Percentiles rank a stretch among this genome's conserved stretches.
Conservation (phyloP, 2,113 vertebrate species). For the Scophthalmus maximus region DNA sequence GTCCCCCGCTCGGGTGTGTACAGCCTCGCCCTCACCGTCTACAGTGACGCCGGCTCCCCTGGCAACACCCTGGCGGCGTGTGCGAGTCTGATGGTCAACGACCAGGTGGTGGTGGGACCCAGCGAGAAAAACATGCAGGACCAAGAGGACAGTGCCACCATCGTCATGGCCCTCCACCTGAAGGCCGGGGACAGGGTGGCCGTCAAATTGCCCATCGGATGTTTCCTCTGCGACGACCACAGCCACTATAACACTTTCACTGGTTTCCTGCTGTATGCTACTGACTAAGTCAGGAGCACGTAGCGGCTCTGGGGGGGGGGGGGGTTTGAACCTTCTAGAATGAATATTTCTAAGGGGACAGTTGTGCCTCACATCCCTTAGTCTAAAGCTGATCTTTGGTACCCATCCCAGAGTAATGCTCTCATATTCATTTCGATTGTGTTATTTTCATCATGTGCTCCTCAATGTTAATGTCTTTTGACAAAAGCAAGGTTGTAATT, state of each 20-base stretch:
- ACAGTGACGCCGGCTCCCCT: slow-evolving; percentile 67
- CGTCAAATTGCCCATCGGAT: slow-evolving; percentile 66
- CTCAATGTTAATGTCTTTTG: neutral
- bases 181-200: slow-evolving; percentile 68
- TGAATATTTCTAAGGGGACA: neutral
- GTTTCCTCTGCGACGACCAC: slow-evolving; percentile 70
- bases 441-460: neutral
- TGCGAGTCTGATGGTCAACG: slow-evolving; percentile 59
- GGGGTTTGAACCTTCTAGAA: slow-evolving; percentile 1
- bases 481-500: too few relatives aligned
- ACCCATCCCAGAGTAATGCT: neutral
- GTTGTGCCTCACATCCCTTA: neutral
- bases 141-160: slow-evolving; percentile 77
- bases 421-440: neutral
- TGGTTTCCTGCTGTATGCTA: slow-evolving; percentile 78
- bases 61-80: slow-evolving; percentile 48
- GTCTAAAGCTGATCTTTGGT: neutral
- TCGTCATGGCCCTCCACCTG: slow-evolving; percentile 62
- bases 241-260: slow-evolving; percentile 80
- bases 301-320: neutral
- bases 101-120: slow-evolving; percentile 8
- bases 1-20: slow-evolving; percentile 74
- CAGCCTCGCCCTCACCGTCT: slow-evolving; percentile 73
- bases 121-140: slow-evolving; percentile 73
- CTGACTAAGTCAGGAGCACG: slow-evolving; percentile 52